Conservation (phyloP, 2,888 invertebrate species). For the Acleris cristana region DNA sequence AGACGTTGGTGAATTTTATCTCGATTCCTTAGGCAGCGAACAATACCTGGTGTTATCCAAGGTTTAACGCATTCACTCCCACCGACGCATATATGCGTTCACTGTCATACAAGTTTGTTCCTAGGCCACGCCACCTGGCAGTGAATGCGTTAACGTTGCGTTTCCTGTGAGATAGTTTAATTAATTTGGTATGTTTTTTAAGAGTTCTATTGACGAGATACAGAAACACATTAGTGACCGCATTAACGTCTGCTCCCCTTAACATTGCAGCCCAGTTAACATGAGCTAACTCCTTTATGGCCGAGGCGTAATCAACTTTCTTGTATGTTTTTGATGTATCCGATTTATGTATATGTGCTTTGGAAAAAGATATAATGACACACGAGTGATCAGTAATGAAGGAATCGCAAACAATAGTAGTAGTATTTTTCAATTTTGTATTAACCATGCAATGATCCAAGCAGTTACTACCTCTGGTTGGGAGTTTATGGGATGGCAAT, state of each 20-base stretch:
- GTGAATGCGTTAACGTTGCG: no score
- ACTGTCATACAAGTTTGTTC: no score
- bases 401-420: constrained; percentile 6
- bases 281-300: background rate
- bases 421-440: background rate
- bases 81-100: no score
- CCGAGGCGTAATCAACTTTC: background rate
- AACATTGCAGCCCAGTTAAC: background rate
- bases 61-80: no score
- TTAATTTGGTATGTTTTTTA: constrained; percentile 8
- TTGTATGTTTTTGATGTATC: background rate
- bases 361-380: background rate
- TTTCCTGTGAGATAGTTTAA: constrained; percentile 18
- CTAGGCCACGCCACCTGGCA: no score
- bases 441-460: constrained; percentile 11
- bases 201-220: constrained; percentile 14
- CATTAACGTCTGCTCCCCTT: background rate
- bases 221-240: constrained; percentile 10
- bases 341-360: background rate
- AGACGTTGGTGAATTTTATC: constrained; percentile 19
- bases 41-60: background rate
- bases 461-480: constrained; percentile 8
- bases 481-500: constrained; percentile 8
- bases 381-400: background rate
- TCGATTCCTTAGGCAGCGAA: constrained; percentile 14